Conservation (phyloP, 2,888 invertebrate genomes). For the Pseudanteris insignis region DNA sequence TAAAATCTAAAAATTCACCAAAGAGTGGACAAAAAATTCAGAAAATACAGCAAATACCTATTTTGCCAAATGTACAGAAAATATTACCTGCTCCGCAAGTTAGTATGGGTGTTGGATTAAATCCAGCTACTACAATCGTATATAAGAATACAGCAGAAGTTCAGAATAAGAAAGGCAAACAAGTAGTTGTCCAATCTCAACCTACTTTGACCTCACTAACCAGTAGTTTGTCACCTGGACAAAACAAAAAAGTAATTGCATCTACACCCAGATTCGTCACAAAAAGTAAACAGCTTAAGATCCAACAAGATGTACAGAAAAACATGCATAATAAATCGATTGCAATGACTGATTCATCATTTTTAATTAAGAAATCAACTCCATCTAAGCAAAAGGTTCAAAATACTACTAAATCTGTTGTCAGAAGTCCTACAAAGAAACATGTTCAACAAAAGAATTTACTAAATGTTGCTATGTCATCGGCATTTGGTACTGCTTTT, state of each 20-base stretch:
- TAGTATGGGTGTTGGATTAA: slow-evolving; percentile 57
- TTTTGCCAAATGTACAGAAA: slow-evolving; percentile 63
- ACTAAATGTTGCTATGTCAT: slow-evolving; percentile 48
- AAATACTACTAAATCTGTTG: slow-evolving; percentile 20
- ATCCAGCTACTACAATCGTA: slow-evolving; percentile 64
- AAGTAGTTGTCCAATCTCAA: slow-evolving; percentile 48
- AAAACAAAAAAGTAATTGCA: slow-evolving; percentile 47
- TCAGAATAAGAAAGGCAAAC: slow-evolving; percentile 50
- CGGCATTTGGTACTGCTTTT: slow-evolving; percentile 25
- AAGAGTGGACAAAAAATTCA: slow-evolving; percentile 55
- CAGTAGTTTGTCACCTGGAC: slow-evolving; percentile 29
- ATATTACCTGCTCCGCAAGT: slow-evolving; percentile 61
- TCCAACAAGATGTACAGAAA: slow-evolving; percentile 19
- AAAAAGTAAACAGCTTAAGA: slow-evolving; percentile 49
- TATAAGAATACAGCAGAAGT: slow-evolving; percentile 49
- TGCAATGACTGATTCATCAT: not conserved
- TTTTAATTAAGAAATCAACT: slow-evolving; percentile 11
- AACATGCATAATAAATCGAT: slow-evolving; percentile 1
- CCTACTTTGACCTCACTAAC: slow-evolving; percentile 20
- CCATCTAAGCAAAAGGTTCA: slow-evolving; percentile 2
- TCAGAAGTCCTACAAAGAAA: slow-evolving; percentile 1
- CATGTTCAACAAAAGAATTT: slow-evolving; percentile 49
- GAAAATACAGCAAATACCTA: slow-evolving; percentile 53
- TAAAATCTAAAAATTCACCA: slow-evolving; percentile 58
- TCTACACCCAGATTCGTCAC: slow-evolving; percentile 49